Evolutionary conservation across 2,888 invertebrate species (phyloP), one percentile per base, ranked within the genome.

Genomic region (Lasioglossum calceatum): DNA sequence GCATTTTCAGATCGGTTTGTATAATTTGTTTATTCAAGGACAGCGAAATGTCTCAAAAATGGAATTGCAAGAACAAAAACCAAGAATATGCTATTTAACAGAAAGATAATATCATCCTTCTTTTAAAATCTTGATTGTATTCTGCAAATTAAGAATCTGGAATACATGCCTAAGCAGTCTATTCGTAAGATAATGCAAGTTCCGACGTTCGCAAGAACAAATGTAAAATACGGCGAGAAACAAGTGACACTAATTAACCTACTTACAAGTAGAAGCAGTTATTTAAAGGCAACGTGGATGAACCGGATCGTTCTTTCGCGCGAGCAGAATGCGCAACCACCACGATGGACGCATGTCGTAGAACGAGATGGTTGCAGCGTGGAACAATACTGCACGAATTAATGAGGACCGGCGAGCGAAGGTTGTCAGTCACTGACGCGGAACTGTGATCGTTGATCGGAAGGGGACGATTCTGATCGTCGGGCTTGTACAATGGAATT

Each of bases 341-440:
- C 39, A 76, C 87, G 82, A 85, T 85, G 85, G 86, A 86, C 80
- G 82, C 79, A 71, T 47, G 77, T 50, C 47, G 54, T 42, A 32
- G 81, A 79, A 81, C 81, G 79, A 88, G 81, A 72, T 47, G 54
- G 77, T 58, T 79, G 79, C 85, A 79, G 71, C 50, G 54, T 71
- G 42, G 87, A 83, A 88, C 87, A 88, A 87, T 88, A 85, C 73
- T 73, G 78, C 32, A 54, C 70, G 87, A 88, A 88, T 88, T 88
- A 88, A 88, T 83, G 87, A 85, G 87, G 85, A 73, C 83, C 73
- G 44, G 79, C 42, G 78, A 77, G 74, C 84, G 84, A 87, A 80
- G 81, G 77, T 75, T 84, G 87, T 84, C 87, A 84, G 67, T 77
- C 84, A 84, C 32, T 42, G 87, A 80, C 82, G 82, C 73, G 77